Base-by-base conservation (phyloP, 2,797 vertebrate genomes). In the Neomorphus geoffroyi region DNA sequence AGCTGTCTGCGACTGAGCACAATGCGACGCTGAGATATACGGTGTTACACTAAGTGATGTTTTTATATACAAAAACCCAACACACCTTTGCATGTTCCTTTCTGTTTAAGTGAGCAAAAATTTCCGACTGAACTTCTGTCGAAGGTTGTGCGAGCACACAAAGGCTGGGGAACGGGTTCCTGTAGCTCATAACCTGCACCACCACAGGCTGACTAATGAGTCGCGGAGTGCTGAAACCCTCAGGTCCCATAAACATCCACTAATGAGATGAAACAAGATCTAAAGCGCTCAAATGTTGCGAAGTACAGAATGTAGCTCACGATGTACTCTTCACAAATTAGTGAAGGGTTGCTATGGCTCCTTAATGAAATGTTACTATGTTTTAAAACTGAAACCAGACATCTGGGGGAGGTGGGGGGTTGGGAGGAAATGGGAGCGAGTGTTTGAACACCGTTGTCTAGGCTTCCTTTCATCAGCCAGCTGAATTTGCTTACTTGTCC, bases 401-500 rank as follows among this genome's bases (percentile, higher is more conserved):
- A 92, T 77, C 65, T 96, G 86, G 93, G 90, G 45, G 35, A 53
- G 64, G 74, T 46, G 41, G 46, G 84, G 9, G 24, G 30, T 10
- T 27, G 41, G 75, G 56, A 95, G 80, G 94, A 94, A 95, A 93
- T 74, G 62, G 72, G 50, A 80, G 45, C 9, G 48, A 96, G 77
- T 94, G 87, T 78, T 92, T 97, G 91, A 97, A 95, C 81, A 91
- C 33, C 71, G 74, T 94, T 93, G 96, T 90, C 66, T 88, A 96
- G 88, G 89, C 83, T 97, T 94, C 89, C 86, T 95, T 96, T 95
- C 94, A 95, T 87, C 88, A 95, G 90, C 82, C 86, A 96, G 88
- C 85, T 96, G 95, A 96, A 95, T 97, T 91, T 96, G 72, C 65
- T 97, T 97, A 92, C 95, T 96, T 94, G 92, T 95, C 91, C 84